These are phyloP conservation scores for Drosophila mimica DNA, from an alignment of 2,888 invertebrate genomes.

Conservation along the genomic window DNA sequence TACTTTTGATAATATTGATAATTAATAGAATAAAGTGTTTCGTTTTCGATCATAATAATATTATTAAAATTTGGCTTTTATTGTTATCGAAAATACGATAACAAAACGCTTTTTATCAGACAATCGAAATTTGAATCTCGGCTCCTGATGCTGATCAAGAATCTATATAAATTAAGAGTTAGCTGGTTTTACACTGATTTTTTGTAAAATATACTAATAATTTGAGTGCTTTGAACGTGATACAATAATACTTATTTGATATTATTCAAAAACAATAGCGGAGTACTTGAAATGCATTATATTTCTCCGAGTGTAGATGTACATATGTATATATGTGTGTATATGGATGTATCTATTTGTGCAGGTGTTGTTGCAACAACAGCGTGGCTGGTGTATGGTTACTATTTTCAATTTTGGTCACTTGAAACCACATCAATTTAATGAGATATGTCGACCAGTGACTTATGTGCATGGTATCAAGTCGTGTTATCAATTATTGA, in stretches of 20 bases:
- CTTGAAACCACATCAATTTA: neutral
- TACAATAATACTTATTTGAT: neutral
- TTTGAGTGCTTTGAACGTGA: neutral
- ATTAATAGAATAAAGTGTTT: too few relatives aligned
- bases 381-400: neutral
- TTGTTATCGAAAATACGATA: too few relatives aligned
- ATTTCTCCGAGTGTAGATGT: neutral
- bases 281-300: neutral
- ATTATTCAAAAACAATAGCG: neutral
- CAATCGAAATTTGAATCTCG: too few relatives aligned
- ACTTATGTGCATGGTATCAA: neutral
- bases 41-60: too few relatives aligned
- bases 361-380: neutral
- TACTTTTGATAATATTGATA: neutral
- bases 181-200: neutral
- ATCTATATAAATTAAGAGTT: neutral
- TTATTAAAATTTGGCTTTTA: too few relatives aligned
- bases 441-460: neutral
- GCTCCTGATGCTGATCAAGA: neutral
- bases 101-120: too few relatives aligned
- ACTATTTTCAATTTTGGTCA: neutral
- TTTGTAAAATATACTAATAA: too few relatives aligned
- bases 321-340: neutral
- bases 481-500: constrained; percentile 17
- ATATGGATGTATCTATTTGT: neutral